phyloP scores from a whole-genome alignment of 2,888 invertebrate species.

The Amiota mariae region DNA sequence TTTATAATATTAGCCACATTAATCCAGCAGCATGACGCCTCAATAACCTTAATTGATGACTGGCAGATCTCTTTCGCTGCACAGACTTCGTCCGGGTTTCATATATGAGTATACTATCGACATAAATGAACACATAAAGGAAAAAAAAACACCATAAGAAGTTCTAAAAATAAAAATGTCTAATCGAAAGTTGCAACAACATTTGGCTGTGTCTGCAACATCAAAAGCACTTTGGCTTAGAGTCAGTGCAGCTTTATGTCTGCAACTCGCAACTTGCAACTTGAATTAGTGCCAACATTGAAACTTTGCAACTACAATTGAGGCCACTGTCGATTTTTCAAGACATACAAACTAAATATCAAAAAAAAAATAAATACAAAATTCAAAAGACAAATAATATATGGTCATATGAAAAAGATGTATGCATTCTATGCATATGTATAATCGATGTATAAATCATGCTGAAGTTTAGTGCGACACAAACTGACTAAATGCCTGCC shows the following conservation, averaged over 20 bases:
- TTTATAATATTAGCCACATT: background rate
- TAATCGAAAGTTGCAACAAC: constrained; percentile 31
- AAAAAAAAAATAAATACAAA: no score
- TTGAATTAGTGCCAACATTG: background rate
- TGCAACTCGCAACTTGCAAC: background rate
- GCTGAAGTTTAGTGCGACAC: constrained; percentile 44
- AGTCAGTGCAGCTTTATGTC: constrained; percentile 5
- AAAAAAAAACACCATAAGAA: background rate
- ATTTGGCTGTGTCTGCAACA: background rate
- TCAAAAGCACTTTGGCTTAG: background rate
- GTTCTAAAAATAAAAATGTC: constrained; percentile 30
- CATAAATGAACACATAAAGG: background rate
- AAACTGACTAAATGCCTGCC: constrained; percentile 55
- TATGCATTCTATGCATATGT: constrained; percentile 18
- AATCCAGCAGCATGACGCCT: constrained; percentile 21
- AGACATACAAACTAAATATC: background rate
- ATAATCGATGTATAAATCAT: constrained; percentile 54
- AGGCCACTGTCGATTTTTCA: constrained; percentile 25
- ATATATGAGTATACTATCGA: background rate
- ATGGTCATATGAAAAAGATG: constrained; percentile 24
- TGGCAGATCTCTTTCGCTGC: constrained; percentile 3
- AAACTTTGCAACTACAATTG: constrained; percentile 17
- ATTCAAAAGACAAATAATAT: background rate
- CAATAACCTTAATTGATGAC: constrained; percentile 31
- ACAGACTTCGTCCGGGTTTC: background rate